phyloP scores from a whole-genome alignment of 2,888 invertebrate species.

The Ormyrus rosae region DNA sequence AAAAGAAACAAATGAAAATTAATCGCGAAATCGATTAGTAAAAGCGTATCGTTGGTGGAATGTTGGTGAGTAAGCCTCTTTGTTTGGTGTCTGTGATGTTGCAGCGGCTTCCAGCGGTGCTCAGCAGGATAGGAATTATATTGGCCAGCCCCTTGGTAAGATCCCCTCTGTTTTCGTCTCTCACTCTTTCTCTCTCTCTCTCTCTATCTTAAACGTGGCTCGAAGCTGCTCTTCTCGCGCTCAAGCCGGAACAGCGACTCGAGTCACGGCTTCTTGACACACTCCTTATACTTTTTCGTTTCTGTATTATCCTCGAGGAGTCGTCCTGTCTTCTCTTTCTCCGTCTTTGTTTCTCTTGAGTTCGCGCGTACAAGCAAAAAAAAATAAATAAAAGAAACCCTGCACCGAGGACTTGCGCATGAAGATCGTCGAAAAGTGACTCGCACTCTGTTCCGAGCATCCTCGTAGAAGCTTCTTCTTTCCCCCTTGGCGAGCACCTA shows the following conservation, averaged over 20 bases:
- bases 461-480: constrained; percentile 21
- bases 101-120: constrained; percentile 96
- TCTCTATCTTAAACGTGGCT: constrained; percentile 7
- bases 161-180: constrained; percentile 53
- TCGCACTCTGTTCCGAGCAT: constrained; percentile 4
- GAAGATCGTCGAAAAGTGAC: constrained; percentile 1
- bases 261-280: constrained; percentile 30
- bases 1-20: constrained; percentile 26
- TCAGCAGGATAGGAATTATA: constrained; percentile 97
- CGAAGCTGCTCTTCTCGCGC: neutral
- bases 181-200: constrained; percentile 34
- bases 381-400: neutral
- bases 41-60: constrained; percentile 69
- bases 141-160: constrained; percentile 97
- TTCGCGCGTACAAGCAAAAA: neutral
- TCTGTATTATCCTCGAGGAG: constrained; percentile 5
- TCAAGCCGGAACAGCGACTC: constrained; percentile 9
- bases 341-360: constrained; percentile 17
- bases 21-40: constrained; percentile 65
- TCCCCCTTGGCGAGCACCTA: neutral
- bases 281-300: neutral
- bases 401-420: constrained; percentile 41
- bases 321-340: neutral
- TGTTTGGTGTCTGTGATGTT: constrained; percentile 77
- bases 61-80: constrained; percentile 75